phyloP scores from a whole-genome alignment of 2,113 vertebrate genomes.

The Gymnarchus niloticus region DNA sequence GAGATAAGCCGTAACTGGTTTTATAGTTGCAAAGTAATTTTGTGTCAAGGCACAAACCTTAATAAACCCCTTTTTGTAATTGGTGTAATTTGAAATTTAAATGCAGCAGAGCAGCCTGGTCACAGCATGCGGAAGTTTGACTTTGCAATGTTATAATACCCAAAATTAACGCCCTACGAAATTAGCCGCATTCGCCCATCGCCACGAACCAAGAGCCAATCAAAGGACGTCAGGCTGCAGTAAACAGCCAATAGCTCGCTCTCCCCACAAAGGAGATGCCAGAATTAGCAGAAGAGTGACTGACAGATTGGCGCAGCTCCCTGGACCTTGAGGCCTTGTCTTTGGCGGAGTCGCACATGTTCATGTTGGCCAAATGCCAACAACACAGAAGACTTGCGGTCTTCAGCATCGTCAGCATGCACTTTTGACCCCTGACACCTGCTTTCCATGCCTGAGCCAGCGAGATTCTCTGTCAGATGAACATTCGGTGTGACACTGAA shows the following conservation, averaged over 20 bases:
- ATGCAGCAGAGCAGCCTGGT: constrained; percentile 14
- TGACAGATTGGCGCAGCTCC: background rate
- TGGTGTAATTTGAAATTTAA: constrained; percentile 22
- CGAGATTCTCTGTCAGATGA: background rate
- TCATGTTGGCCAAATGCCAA: background rate
- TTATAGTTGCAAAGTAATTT: constrained; percentile 19
- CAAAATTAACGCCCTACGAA: constrained; percentile 18
- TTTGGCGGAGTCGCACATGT: too few species aligned
- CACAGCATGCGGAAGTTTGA: background rate
- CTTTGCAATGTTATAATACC: constrained; percentile 5
- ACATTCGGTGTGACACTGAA: background rate
- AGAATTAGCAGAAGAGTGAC: background rate
- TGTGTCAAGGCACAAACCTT: constrained; percentile 12
- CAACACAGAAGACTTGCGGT: background rate
- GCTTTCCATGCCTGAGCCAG: background rate
- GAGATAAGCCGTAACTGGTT: constrained; percentile 10
- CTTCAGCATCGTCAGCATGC: background rate
- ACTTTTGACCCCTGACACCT: background rate
- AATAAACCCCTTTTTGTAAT: constrained; percentile 19
- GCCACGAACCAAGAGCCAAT: background rate
- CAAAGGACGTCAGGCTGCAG: background rate
- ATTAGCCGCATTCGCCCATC: background rate
- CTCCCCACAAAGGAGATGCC: background rate
- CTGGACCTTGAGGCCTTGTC: background rate
- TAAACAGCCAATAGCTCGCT: background rate